phyloP scores from a whole-genome alignment of 2,113 vertebrate genomes.

The Gobio gobio region DNA sequence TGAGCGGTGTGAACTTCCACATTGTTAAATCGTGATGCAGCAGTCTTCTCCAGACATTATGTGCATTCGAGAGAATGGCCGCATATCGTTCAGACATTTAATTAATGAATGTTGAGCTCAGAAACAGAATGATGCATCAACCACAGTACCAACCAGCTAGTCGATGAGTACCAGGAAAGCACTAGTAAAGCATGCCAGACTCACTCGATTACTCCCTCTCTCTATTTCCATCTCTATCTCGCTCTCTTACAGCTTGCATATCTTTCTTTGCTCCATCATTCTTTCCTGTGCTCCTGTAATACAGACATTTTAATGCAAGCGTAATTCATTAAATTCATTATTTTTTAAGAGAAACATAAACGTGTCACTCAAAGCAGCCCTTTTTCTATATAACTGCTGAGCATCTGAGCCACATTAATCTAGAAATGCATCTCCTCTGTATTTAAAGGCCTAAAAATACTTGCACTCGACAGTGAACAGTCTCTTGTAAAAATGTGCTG shows the following conservation, averaged over 20 bases:
- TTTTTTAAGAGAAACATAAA: background rate
- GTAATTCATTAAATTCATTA: background rate
- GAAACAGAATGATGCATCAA: slow-evolving; percentile 54
- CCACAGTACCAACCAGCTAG: slow-evolving; percentile 50
- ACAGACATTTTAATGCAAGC: background rate
- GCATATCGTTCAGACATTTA: slow-evolving; percentile 53
- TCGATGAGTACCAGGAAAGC: slow-evolving; percentile 60
- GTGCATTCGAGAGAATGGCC: background rate
- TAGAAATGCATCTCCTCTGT: background rate
- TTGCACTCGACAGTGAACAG: background rate
- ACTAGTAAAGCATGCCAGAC: slow-evolving; percentile 55
- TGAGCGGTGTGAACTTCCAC: background rate
- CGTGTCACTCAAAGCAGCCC: background rate
- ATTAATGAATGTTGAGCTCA: slow-evolving; percentile 56
- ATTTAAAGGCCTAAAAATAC: slow-evolving; percentile 30
- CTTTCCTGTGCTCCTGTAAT: background rate
- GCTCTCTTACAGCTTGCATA: background rate
- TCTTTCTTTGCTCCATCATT: background rate
- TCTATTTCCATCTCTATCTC: background rate
- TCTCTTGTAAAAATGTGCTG: background rate
- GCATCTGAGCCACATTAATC: background rate
- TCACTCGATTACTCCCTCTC: slow-evolving; percentile 19
- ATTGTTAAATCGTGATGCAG: slow-evolving; percentile 33
- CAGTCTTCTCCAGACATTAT: slow-evolving; percentile 15
- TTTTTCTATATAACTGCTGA: background rate